These are phyloP conservation scores for Myxocyprinus asiaticus DNA, from an alignment of 2,113 vertebrate species.

Conservation along the genomic window DNA sequence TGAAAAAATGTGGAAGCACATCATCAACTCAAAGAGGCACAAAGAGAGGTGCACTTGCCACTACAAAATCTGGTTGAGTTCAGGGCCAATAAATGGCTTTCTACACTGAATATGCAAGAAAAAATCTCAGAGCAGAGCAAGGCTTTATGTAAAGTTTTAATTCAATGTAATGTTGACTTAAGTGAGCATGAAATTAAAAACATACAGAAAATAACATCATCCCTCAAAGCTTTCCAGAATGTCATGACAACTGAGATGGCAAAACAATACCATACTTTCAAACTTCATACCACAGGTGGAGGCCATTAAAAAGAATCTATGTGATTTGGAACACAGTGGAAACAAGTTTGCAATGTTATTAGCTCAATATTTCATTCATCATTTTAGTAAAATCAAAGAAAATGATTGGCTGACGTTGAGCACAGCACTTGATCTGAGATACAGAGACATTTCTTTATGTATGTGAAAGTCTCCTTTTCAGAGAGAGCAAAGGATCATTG, in stretches of 20 bases:
- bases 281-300: conserved; percentile 27
- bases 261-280: conserved; percentile 4
- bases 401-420: conserved; percentile 13
- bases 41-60: neutral
- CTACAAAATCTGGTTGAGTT: neutral
- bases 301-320: neutral
- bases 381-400: neutral
- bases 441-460: neutral
- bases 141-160: neutral
- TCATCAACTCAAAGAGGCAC: conserved; percentile 3
- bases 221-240: neutral
- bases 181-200: neutral
- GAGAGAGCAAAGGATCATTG: neutral
- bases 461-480: too few species aligned
- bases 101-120: conserved; percentile 10
- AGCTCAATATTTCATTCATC: neutral
- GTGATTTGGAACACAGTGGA: neutral
- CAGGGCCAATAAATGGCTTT: conserved; percentile 23
- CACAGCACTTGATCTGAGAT: conserved; percentile 36
- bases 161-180: neutral
- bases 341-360: neutral
- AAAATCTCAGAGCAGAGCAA: neutral
- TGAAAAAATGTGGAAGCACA: conserved; percentile 9
- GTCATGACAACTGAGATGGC: neutral
- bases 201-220: neutral